Evolutionary conservation across 2,113 vertebrate genomes (phyloP).

Genomic region (Choloepus hoffmanni): DNA sequence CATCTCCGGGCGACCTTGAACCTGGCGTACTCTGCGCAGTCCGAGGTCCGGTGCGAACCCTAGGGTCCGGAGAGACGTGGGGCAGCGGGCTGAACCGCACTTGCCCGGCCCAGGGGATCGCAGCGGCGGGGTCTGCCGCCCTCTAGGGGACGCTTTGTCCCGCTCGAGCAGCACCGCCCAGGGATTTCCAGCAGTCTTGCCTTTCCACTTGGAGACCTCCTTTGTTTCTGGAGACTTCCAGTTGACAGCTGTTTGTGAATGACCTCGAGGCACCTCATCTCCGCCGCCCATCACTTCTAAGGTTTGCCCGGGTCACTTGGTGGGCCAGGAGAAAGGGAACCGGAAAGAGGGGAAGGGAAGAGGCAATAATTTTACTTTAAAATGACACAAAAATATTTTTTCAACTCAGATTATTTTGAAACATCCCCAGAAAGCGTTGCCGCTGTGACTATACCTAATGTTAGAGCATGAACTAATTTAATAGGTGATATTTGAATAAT

Average conservation of each 20-base stretch:
- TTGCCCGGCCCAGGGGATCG: neutral
- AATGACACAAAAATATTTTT: neutral
- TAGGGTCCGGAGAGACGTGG: neutral
- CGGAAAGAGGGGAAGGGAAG: neutral
- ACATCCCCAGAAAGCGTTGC: conserved; percentile 61
- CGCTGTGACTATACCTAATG: conserved; percentile 7
- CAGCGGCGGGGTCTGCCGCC: neutral
- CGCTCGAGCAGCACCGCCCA: neutral
- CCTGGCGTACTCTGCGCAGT: accelerated
- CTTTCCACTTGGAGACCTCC: neutral
- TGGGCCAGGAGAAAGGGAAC: neutral
- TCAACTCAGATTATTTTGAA: conserved; percentile 29
- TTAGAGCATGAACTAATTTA: conserved; percentile 54
- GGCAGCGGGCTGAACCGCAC: accelerated
- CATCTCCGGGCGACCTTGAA: neutral
- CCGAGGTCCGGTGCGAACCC: neutral
- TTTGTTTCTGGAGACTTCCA: conserved; percentile 61
- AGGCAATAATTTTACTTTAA: neutral
- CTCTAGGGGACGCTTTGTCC: neutral
- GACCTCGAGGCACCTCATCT: no score
- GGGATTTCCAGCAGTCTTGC: neutral
- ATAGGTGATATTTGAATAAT: conserved; percentile 27
- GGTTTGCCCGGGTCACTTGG: neutral
- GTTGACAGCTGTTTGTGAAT: neutral
- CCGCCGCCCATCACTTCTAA: neutral